Conservation (phyloP, 2,888 invertebrate species). For the Theretra japonica region DNA sequence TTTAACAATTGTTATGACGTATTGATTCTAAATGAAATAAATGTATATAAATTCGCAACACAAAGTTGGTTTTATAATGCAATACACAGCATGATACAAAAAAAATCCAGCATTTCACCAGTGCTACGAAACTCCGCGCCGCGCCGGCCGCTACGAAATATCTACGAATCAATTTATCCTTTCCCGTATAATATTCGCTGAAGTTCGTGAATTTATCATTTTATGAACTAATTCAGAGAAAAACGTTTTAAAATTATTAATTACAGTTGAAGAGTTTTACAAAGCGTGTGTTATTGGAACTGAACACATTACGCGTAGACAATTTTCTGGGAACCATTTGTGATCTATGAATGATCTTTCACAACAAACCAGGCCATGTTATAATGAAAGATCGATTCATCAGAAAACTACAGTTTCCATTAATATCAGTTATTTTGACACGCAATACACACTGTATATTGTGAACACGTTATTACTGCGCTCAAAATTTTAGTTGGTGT, state of each 20-base stretch:
- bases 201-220: too few species aligned
- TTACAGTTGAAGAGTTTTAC: not conserved
- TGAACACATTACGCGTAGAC: not conserved
- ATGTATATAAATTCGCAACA: not conserved
- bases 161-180: not conserved
- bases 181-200: not conserved
- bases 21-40: too few species aligned
- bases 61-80: not conserved
- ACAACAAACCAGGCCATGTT: slow-evolving; percentile 53
- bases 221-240: not conserved
- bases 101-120: not conserved
- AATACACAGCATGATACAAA: not conserved
- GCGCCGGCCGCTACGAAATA: not conserved
- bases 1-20: too few species aligned
- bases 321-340: not conserved
- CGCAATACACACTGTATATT: slow-evolving; percentile 59
- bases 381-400: slow-evolving; percentile 63
- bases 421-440: slow-evolving; percentile 75
- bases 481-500: slow-evolving; percentile 32
- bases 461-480: slow-evolving; percentile 43
- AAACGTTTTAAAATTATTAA: not conserved
- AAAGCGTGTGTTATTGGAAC: not conserved
- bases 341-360: slow-evolving; percentile 18
- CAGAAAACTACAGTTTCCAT: slow-evolving; percentile 68
- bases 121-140: not conserved